phyloP scores from a whole-genome alignment of 2,113 vertebrate genomes.

The Trichomycterus rosablanca region DNA sequence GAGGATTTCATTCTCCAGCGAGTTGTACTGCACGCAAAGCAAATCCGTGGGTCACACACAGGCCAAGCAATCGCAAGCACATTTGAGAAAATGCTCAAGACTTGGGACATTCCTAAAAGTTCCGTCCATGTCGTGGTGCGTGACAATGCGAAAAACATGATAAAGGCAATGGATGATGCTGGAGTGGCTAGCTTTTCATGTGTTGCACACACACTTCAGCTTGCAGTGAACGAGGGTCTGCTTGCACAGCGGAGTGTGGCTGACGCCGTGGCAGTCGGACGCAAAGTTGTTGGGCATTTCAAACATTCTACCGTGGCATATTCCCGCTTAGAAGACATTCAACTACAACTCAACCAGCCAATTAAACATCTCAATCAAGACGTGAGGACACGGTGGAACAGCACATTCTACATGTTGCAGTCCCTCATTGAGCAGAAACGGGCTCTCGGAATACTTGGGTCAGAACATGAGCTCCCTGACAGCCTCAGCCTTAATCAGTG shows the following conservation, averaged over 20 bases:
- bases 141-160: constrained; percentile 35
- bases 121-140: no score
- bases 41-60: constrained; percentile 12
- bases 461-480: constrained; percentile 25
- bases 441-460: constrained; percentile 13
- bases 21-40: constrained; percentile 8
- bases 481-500: constrained; percentile 20
- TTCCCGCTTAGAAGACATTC: constrained; percentile 27
- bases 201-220: constrained; percentile 26
- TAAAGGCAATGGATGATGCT: constrained; percentile 22
- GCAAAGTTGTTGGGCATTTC: constrained; percentile 32
- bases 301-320: constrained; percentile 38
- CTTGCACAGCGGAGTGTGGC: not conserved
- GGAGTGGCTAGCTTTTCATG: constrained; percentile 30
- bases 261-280: not conserved
- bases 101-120: constrained; percentile 31
- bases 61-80: not conserved
- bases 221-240: not conserved
- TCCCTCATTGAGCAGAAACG: constrained; percentile 24
- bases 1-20: constrained; percentile 5
- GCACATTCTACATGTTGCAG: constrained; percentile 31
- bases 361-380: constrained; percentile 20
- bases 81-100: constrained; percentile 26
- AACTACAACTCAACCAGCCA: constrained; percentile 14
- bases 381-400: constrained; percentile 35